These are phyloP conservation scores for Caradrina clavipalpis DNA, from an alignment of 2,888 invertebrate species.

Conservation along the genomic window DNA sequence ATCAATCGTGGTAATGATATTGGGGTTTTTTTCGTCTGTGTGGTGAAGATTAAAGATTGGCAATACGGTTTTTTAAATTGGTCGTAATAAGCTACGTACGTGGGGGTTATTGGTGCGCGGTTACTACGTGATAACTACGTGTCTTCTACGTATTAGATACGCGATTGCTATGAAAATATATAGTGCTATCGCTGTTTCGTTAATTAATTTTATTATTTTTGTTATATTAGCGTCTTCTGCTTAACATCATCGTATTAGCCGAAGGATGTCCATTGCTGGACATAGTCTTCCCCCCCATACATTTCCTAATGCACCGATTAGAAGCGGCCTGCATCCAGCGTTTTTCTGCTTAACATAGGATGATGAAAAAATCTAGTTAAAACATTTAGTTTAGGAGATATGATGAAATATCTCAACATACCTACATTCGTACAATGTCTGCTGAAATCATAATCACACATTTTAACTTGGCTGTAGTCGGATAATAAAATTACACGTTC, in stretches of 20 bases:
- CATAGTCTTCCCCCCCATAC: too few species aligned
- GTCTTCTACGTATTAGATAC: background rate
- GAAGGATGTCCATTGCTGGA: too few species aligned
- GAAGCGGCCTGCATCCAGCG: too few species aligned
- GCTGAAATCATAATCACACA: background rate
- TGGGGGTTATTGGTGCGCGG: background rate
- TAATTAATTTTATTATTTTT: background rate
- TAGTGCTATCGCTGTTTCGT: background rate
- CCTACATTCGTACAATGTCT: background rate
- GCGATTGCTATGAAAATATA: background rate
- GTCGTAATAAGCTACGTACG: background rate
- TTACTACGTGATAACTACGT: background rate
- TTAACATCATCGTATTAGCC: too few species aligned
- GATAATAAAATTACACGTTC: slow-evolving; percentile 1
- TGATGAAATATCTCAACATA: background rate
- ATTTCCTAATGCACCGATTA: too few species aligned
- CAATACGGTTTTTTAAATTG: background rate
- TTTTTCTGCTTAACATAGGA: too few species aligned
- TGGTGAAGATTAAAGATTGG: background rate
- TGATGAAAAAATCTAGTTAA: too few species aligned
- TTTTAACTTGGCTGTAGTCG: background rate
- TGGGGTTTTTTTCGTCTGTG: background rate
- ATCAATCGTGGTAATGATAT: slow-evolving; percentile 6
- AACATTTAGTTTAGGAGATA: background rate
- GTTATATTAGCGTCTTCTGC: too few species aligned